Percentiles rank a stretch among this genome's conserved stretches.
These are phyloP conservation scores for Oncorhynchus masou DNA, from an alignment of 2,113 vertebrate species.

Conservation along the genomic window DNA sequence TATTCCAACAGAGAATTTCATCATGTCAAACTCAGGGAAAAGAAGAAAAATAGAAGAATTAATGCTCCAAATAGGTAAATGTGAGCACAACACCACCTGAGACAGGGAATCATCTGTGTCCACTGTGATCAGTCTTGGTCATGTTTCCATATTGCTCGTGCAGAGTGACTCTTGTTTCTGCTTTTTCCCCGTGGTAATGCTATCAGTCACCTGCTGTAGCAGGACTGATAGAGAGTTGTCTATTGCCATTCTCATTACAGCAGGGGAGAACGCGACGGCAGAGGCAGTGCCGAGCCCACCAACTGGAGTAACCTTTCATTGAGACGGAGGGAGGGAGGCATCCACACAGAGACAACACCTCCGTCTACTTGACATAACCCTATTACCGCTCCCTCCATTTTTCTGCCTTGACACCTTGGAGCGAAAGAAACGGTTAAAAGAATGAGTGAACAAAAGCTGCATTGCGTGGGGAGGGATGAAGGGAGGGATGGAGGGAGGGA, in stretches of 20 bases:
- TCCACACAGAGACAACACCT: constrained; percentile 63
- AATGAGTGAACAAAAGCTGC: constrained; percentile 70
- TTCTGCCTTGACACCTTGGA: constrained; percentile 60
- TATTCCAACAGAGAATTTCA: constrained; percentile 38
- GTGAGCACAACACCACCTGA: constrained; percentile 19
- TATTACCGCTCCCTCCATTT: constrained; percentile 70
- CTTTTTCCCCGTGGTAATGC: constrained; percentile 54
- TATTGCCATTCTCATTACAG: constrained; percentile 66
- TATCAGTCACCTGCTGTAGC: constrained; percentile 59
- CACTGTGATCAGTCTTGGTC: constrained; percentile 50
- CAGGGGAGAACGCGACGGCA: constrained; percentile 21
- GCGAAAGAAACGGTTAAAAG: constrained; percentile 65
- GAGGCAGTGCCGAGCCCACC: constrained; percentile 40
- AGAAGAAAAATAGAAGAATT: constrained; percentile 28
- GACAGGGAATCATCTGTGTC: constrained; percentile 42
- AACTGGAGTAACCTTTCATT: constrained; percentile 60
- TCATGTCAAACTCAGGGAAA: constrained; percentile 51
- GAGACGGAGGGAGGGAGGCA: constrained; percentile 62
- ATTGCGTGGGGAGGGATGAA: constrained; percentile 51
- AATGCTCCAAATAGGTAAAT: constrained; percentile 44
- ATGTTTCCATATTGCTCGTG: constrained; percentile 50
- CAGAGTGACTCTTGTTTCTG: constrained; percentile 54
- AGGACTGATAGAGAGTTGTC: constrained; percentile 60
- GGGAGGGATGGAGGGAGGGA: neutral
- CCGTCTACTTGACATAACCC: constrained; percentile 69